Percentiles rank a stretch among this genome's conserved stretches.
These are phyloP conservation scores for Ostrea denselamellosa DNA, from an alignment of 1,140 invertebrate species.

Conservation along the genomic window DNA sequence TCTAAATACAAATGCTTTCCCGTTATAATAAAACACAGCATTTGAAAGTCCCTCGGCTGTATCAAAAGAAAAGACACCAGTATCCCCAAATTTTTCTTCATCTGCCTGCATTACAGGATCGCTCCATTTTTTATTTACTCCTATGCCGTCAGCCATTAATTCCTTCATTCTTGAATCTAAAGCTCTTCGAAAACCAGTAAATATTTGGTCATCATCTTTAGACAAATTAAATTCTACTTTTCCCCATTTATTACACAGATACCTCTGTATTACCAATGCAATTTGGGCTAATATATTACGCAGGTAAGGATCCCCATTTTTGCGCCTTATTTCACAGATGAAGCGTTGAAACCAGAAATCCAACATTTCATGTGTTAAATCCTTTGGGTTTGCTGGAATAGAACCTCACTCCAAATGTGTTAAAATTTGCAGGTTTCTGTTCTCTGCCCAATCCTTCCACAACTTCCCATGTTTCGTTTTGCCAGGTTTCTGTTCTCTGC, in stretches of 20 bases:
- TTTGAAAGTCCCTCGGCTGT: neutral
- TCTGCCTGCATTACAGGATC: neutral
- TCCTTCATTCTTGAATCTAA: conserved; percentile 46
- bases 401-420: neutral
- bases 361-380: conserved; percentile 1
- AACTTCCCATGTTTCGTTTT: neutral
- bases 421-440: neutral
- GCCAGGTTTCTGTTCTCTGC: no score
- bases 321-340: no score
- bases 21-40: conserved; percentile 28
- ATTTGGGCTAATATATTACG: no score
- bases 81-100: neutral
- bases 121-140: conserved; percentile 3
- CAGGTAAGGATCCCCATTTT: no score
- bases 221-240: conserved; percentile 17
- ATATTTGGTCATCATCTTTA: neutral
- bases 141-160: conserved; percentile 23
- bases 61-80: neutral
- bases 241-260: no score
- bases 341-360: neutral
- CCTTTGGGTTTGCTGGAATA: neutral
- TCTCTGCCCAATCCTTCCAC: neutral
- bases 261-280: no score
- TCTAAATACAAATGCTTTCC: conserved; percentile 15
- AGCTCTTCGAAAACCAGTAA: conserved; percentile 41